phyloP scores from a whole-genome alignment of 1,140 invertebrate species.

The Hypsibius dujardini region DNA sequence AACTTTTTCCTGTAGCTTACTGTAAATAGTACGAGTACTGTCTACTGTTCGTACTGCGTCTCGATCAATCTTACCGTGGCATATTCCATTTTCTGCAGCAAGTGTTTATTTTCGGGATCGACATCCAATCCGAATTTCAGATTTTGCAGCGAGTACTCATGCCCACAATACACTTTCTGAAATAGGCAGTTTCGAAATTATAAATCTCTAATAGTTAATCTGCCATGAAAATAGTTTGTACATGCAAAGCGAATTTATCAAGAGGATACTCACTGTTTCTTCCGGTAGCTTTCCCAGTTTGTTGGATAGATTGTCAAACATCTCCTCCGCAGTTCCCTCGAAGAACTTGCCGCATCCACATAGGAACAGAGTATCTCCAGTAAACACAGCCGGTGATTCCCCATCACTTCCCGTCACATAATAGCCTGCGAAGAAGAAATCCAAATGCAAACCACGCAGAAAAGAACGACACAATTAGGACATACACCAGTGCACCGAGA shows the following conservation, averaged over 20 bases:
- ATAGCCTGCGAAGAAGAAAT: slow-evolving; percentile 39
- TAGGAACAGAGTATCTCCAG: slow-evolving; percentile 41
- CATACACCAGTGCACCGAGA: no score
- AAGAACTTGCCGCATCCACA: slow-evolving; percentile 76
- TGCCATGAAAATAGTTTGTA: background rate
- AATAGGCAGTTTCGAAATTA: slow-evolving; percentile 21
- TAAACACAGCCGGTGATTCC: slow-evolving; percentile 60
- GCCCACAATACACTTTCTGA: slow-evolving; percentile 81
- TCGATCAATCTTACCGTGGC: slow-evolving; percentile 29
- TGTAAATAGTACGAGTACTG: no score
- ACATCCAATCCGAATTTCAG: slow-evolving; percentile 68
- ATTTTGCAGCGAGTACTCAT: slow-evolving; percentile 85
- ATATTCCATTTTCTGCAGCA: slow-evolving; percentile 54
- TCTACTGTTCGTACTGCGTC: no score
- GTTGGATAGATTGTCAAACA: slow-evolving; percentile 66
- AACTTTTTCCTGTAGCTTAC: no score
- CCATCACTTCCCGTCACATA: slow-evolving; percentile 43
- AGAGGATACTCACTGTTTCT: slow-evolving; percentile 41
- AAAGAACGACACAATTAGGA: background rate
- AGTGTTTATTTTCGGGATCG: slow-evolving; percentile 57
- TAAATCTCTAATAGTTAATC: no score
- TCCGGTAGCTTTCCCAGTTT: slow-evolving; percentile 58
- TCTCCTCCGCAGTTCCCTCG: slow-evolving; percentile 80
- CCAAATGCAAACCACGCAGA: background rate
- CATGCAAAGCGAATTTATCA: slow-evolving; percentile 18